A percentile compares a stretch with the other conserved stretches of the same genome.
Conservation (phyloP, 2,113 vertebrate genomes). For the Aptenodytes patagonicus region DNA sequence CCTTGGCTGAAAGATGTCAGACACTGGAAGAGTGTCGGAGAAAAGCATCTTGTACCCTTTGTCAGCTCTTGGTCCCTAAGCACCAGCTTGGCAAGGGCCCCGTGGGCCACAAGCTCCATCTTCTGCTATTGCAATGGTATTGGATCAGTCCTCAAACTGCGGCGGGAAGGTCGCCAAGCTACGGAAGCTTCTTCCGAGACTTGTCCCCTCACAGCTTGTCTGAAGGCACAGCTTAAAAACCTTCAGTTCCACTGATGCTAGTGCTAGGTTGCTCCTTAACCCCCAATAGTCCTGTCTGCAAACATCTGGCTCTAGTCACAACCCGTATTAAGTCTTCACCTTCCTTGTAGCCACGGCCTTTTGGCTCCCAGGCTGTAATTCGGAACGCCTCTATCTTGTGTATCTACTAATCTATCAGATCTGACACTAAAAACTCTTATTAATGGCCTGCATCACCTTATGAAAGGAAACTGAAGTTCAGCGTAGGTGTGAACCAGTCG, state of each 20-base stretch:
- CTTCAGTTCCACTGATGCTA: not conserved
- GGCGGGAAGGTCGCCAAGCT: not conserved
- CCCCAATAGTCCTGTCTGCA: not conserved
- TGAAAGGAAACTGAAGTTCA: not conserved
- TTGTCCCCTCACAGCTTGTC: not conserved
- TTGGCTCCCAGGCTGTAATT: not conserved
- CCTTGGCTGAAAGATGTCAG: not conserved
- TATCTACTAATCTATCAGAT: not conserved
- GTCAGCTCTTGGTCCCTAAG: not conserved
- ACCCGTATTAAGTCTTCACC: fast-evolving
- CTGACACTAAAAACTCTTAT: not conserved
- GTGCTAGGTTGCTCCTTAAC: not conserved
- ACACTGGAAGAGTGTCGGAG: not conserved
- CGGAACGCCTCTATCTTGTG: fast-evolving
- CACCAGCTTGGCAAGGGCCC: not conserved
- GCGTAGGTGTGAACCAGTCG: fast-evolving
- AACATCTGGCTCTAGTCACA: not conserved
- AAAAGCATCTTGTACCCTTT: not conserved
- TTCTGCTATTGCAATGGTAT: not conserved
- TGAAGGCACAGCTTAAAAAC: not conserved
- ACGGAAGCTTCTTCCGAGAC: not conserved
- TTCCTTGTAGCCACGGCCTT: fast-evolving
- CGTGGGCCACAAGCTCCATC: not conserved
- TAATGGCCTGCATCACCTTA: too few species aligned
- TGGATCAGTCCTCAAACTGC: not conserved